A percentile compares a stretch with the other conserved stretches of the same genome.
Evolutionary conservation across 2,797 vertebrate genomes (phyloP).

Genomic region (Harpagifer antarcticus): DNA sequence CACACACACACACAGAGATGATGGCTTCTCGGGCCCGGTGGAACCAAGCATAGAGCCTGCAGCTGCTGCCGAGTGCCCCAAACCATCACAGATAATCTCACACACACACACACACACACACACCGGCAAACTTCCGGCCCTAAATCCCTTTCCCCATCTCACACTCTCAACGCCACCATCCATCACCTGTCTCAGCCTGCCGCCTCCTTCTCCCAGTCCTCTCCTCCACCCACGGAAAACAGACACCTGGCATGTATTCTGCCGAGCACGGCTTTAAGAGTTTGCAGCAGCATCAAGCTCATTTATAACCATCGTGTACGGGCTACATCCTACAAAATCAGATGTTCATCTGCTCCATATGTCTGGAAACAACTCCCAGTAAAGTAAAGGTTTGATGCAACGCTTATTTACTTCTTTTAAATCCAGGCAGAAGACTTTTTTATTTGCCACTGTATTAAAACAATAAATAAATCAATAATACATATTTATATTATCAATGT

Average conservation of each 20-base stretch:
- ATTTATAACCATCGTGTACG: conserved; percentile 43
- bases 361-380: too few species aligned
- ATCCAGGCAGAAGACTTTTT: too few species aligned
- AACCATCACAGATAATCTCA: conserved; percentile 73
- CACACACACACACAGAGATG: background rate
- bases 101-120: conserved; percentile 66
- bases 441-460: too few species aligned
- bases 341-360: too few species aligned
- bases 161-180: conserved; percentile 75
- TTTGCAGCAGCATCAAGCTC: conserved; percentile 64
- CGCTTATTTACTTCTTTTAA: too few species aligned
- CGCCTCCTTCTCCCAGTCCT: conserved; percentile 37
- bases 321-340: conserved; percentile 15
- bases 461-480: too few species aligned
- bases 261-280: conserved; percentile 54
- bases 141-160: conserved; percentile 70
- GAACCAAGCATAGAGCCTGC: conserved; percentile 68
- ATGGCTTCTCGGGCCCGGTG: conserved; percentile 40
- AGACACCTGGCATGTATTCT: conserved; percentile 53
- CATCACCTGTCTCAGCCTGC: conserved; percentile 69
- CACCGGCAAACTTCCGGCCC: conserved; percentile 57
- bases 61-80: conserved; percentile 71
- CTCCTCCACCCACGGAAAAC: conserved; percentile 56
- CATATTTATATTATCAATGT: too few species aligned
- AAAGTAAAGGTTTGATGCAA: too few species aligned